These are phyloP conservation scores for Mimas tiliae DNA, from an alignment of 2,888 invertebrate species.

Conservation along the genomic window DNA sequence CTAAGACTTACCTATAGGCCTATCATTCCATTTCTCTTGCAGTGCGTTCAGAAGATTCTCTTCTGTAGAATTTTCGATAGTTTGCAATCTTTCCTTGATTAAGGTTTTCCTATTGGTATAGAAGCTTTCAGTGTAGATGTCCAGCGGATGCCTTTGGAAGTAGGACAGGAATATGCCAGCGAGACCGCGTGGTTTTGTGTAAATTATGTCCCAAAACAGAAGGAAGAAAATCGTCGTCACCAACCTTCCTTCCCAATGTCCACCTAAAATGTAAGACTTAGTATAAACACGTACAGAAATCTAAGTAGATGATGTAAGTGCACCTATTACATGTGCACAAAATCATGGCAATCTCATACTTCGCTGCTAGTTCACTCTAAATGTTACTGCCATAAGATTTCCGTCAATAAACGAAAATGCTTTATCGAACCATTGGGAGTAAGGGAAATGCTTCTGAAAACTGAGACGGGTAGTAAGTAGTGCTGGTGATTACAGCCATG, in stretches of 20 bases:
- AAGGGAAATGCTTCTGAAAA: too few species aligned
- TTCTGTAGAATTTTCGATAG: constrained; percentile 56
- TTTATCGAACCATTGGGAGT: too few species aligned
- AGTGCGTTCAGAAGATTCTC: constrained; percentile 75
- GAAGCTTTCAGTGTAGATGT: constrained; percentile 88
- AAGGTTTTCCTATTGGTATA: constrained; percentile 85
- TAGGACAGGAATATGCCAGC: constrained; percentile 86
- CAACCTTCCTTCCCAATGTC: constrained; percentile 90
- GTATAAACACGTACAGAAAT: too few species aligned
- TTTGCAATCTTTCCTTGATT: constrained; percentile 83
- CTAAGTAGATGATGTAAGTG: too few species aligned
- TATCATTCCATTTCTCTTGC: constrained; percentile 72
- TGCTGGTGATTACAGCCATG: too few species aligned
- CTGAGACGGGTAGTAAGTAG: too few species aligned
- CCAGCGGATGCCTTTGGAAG: constrained; percentile 89
- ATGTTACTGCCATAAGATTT: too few species aligned
- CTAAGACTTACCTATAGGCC: constrained; percentile 65
- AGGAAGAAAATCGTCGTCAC: constrained; percentile 86
- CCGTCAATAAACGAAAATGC: too few species aligned
- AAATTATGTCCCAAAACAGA: constrained; percentile 92
- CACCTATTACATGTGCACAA: too few species aligned
- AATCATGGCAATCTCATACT: too few species aligned
- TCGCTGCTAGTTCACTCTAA: too few species aligned
- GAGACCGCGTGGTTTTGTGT: constrained; percentile 72
- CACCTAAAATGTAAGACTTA: constrained; percentile 80